Conservation (phyloP, 2,113 vertebrate species). For the Saiga tatarica region DNA sequence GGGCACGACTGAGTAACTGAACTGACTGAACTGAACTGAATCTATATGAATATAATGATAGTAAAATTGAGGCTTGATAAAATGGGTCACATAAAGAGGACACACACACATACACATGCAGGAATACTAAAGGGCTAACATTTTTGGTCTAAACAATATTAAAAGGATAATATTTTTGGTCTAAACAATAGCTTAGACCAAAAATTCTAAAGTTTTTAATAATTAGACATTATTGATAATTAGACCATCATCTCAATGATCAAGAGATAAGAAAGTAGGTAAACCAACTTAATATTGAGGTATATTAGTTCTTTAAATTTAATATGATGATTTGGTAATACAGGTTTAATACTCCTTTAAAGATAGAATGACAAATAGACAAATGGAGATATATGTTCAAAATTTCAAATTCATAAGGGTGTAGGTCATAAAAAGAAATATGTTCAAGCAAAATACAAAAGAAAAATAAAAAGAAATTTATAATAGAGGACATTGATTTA, state of each 20-base stretch:
- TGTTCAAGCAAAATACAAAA: not conserved
- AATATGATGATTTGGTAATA: not conserved
- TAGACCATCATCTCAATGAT: not conserved
- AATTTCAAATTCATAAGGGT: not conserved
- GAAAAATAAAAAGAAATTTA: not conserved
- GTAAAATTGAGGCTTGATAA: not conserved
- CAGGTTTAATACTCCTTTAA: not conserved
- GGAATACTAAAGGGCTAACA: not conserved
- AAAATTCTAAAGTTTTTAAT: not conserved
- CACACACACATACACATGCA: not conserved
- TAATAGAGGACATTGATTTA: not conserved
- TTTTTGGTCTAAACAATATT: no score
- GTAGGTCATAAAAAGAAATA: not conserved
- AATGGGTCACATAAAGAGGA: not conserved
- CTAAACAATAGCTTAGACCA: not conserved
- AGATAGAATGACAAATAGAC: not conserved
- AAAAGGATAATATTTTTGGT: no score
- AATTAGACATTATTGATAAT: not conserved
- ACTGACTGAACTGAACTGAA: no score
- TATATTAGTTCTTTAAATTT: not conserved
- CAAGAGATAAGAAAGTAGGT: not conserved
- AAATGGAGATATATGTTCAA: not conserved
- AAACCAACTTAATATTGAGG: not conserved
- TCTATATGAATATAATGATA: not conserved
- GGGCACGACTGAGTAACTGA: rapidly evolving